Evolutionary conservation across 1,140 invertebrate genomes (phyloP), one percentile per base, ranked within the genome.

Genomic region (Lasioglossum albipes): DNA sequence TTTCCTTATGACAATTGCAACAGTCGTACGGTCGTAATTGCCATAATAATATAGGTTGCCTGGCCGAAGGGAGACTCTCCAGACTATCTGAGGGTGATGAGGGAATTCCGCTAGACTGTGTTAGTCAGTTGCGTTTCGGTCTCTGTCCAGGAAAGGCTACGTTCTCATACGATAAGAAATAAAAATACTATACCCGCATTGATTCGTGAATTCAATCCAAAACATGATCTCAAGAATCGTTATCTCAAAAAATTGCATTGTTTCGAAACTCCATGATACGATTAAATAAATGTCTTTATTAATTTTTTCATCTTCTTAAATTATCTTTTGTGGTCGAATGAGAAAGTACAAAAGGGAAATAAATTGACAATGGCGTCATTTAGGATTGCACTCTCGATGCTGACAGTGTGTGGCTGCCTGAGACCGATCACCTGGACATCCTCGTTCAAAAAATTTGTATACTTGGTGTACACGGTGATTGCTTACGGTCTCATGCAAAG

Each of bases 331-430:
- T 1, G 16, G 20, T 6, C 16, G 52, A 49, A 49, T 54, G 52
- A 54, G 18, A 54, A 6, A 0, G 5, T 36, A 36, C 5, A 36
- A 36, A 36, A 54, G 52, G 18, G 45, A 3, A 36, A 4, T 36
- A 20, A 61, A 45, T 67, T 7, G 10, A 22, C 2, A 12, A 49
- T 22, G 41, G 22, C 31, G 0, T 12, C 80, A 12, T 27, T 83
- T 70, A 42, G 9, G 36, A 66, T 42, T 13, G 61, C 72, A 9
- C 59, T 71, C 4, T 71, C 18, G 59, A n/a, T 81, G 31, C 10
- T 83, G 20, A 75, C 10, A 4, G 20, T 27, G 16, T 81, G 52
- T 2, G 82, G 82, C 22, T 84, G 73, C 5, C 75, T 68, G 73
- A 10, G 22, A 49, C 73, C 79, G 4, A 0, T 20, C 31, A 81